Evolutionary conservation across 2,113 vertebrate genomes (phyloP).

Genomic region (Mormoops blainvillei): DNA sequence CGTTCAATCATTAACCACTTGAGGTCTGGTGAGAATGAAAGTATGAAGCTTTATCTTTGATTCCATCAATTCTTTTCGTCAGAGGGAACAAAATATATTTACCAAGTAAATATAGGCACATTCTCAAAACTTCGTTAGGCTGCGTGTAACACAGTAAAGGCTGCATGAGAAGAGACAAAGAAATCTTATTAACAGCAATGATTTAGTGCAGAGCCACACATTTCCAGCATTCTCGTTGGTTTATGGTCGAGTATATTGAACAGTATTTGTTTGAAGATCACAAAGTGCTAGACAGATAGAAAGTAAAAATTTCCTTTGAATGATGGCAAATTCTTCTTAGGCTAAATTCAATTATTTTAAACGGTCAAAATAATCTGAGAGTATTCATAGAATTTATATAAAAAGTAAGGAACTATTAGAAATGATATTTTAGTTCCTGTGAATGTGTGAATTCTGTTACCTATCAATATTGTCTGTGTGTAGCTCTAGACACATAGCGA

Average conservation of each 20-base stretch:
- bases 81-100: not conserved
- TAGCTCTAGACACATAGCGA: not conserved
- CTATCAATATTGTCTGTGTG: not conserved
- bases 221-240: not conserved
- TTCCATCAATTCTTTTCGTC: not conserved
- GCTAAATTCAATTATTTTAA: not conserved
- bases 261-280: not conserved
- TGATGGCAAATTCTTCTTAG: not conserved
- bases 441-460: not conserved
- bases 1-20: constrained; percentile 34
- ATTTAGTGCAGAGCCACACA: not conserved
- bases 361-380: not conserved
- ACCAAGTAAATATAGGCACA: not conserved
- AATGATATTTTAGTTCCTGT: not conserved
- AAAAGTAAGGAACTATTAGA: not conserved
- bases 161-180: constrained; percentile 46
- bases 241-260: not conserved
- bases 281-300: not conserved
- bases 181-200: constrained; percentile 11
- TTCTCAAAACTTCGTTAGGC: not conserved
- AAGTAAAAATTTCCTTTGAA: not conserved
- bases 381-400: too few relatives aligned
- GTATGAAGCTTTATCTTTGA: not conserved
- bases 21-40: not conserved
- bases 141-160: not conserved